Conservation (phyloP, 2,113 vertebrate species). For the Chrysemys picta region DNA sequence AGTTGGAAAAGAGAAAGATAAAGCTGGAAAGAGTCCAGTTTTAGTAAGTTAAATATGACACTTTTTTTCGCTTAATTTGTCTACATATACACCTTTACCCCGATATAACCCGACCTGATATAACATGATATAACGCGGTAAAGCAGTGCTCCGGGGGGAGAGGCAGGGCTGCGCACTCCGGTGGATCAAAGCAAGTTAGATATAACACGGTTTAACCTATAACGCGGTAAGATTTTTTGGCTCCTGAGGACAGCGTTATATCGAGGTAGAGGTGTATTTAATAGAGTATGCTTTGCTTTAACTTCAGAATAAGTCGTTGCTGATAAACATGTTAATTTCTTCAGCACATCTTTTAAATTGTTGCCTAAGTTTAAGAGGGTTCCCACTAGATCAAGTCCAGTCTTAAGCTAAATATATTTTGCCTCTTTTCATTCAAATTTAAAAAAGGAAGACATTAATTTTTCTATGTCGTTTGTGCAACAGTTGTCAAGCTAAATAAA, state of each 20-base stretch:
- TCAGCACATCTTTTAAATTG: neutral
- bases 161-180: no score
- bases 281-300: neutral
- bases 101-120: no score
- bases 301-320: neutral
- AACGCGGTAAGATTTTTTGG: no score
- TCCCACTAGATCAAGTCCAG: neutral
- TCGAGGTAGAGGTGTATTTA: neutral
- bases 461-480: neutral
- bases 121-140: no score
- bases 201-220: no score
- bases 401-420: neutral
- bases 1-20: conserved; percentile 83
- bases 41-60: conserved; percentile 75
- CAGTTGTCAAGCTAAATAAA: neutral
- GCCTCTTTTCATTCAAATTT: neutral
- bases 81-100: neutral
- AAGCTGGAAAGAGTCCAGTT: conserved; percentile 76
- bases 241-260: no score
- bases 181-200: no score
- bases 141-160: no score
- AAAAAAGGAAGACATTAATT: neutral
- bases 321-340: neutral
- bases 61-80: neutral
- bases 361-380: neutral